Evolutionary conservation across 2,113 vertebrate genomes (phyloP).

Genomic region (Corapipo altera): DNA sequence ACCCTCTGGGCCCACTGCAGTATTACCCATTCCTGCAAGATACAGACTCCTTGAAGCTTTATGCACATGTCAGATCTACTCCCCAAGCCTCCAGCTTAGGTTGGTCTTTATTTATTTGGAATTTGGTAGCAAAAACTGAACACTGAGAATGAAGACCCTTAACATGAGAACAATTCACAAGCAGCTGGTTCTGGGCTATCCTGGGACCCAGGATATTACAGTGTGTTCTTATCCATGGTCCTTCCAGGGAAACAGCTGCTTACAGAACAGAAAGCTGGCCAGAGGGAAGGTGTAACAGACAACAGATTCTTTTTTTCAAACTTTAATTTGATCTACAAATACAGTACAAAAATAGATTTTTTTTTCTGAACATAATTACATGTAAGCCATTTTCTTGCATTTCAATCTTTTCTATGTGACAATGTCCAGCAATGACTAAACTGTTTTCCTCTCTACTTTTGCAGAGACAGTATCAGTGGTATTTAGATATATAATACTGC

Average conservation of each 20-base stretch:
- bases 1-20: not conserved
- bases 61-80: rapidly evolving
- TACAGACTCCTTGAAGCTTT: not conserved
- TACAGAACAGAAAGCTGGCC: not conserved
- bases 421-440: not conserved
- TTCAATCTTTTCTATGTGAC: not conserved
- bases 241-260: not conserved
- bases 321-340: slow-evolving; percentile 44
- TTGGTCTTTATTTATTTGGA: not conserved
- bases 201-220: rapidly evolving
- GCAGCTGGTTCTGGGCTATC: not conserved
- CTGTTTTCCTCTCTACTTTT: not conserved
- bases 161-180: not conserved
- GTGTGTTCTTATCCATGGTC: not conserved
- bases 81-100: not conserved
- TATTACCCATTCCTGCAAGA: not conserved
- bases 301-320: not conserved
- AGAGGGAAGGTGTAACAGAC: not conserved
- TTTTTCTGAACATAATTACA: slow-evolving; percentile 14
- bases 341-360: slow-evolving; percentile 60
- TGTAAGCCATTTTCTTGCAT: not conserved
- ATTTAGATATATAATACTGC: not conserved
- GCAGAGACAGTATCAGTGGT: not conserved
- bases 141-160: not conserved
- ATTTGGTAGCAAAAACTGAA: not conserved